Conservation (phyloP, 2,113 vertebrate species). For the Tretioscincus oriximinensis region DNA sequence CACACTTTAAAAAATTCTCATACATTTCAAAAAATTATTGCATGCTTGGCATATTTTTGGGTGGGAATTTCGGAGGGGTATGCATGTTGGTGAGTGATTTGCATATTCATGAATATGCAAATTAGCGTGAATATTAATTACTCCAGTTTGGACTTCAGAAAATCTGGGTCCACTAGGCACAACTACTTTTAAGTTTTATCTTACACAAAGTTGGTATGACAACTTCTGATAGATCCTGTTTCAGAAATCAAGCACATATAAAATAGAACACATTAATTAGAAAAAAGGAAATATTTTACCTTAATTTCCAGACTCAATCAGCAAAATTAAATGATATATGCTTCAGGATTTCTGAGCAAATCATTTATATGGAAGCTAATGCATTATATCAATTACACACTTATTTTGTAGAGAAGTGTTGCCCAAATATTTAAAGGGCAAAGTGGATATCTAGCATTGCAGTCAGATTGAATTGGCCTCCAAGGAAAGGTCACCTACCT, state of each 20-base stretch:
- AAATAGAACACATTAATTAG: background rate
- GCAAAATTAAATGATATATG: background rate
- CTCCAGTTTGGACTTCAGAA: too few relatives aligned
- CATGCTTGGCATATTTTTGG: too few relatives aligned
- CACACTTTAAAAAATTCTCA: too few relatives aligned
- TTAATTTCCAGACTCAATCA: conserved; percentile 5
- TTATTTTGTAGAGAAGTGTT: conserved; percentile 42
- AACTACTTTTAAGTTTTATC: background rate
- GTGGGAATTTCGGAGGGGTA: too few relatives aligned
- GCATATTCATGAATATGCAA: too few relatives aligned
- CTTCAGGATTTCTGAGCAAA: conserved; percentile 25
- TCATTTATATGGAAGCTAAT: conserved; percentile 43
- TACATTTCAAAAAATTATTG: too few relatives aligned
- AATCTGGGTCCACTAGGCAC: too few relatives aligned
- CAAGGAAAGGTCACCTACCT: conserved; percentile 60
- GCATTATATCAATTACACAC: conserved; percentile 37
- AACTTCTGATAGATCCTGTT: background rate
- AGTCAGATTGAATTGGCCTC: conserved; percentile 50
- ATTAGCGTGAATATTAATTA: too few relatives aligned
- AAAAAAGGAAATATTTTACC: background rate
- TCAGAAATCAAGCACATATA: background rate
- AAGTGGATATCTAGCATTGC: conserved; percentile 38
- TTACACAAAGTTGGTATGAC: background rate
- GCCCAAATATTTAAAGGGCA: conserved; percentile 60
- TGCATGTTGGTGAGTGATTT: too few relatives aligned